Base-by-base conservation (phyloP, 1,140 invertebrate species). In the Drosophila orena region DNA sequence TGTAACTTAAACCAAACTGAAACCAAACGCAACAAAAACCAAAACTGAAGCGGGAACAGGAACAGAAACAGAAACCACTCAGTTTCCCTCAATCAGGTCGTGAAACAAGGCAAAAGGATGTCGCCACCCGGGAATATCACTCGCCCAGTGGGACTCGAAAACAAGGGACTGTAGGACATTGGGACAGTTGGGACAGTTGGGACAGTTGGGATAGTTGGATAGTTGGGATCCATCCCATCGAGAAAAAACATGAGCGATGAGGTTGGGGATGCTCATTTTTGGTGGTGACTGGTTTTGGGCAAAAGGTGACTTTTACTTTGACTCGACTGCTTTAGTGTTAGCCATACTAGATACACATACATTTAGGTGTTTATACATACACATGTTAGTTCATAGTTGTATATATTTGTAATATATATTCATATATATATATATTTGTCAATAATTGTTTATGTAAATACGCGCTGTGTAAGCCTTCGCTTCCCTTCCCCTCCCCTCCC, bases 371-470 rank as follows among this genome's bases (percentile, higher is more conserved):
- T 53, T 81, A 64, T 79, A 77, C 70, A 78, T 75, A 70, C 72
- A 79, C 47, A 75, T 75, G 64, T 73, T 43, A 57, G 46, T 73
- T 85, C 56, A 79, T 84, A 77, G 46, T 79, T 78, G 69, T 85
- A 84, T 84, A 83, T 77, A 77, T 66, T 81, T 81, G 30, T 72
- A 83, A 83, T 81, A 79, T 74, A 74, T 84, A 44, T 50, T 72
- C 46, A 56, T 68, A 59, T 71, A 69, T 64, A 56, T 68, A 59
- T 71, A 69, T 64, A 65, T 84, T 68, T 79, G 65, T 81, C 65
- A 75, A 71, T 81, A 81, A 70, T 77, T 69, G 64, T 77, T 69
- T 77, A 64, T 77, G 81, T 84, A 84, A 85, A 85, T 84, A 80
- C 54, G 62, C 65, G 49, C 77, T 56, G 54, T 78, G 61, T 69